Percentiles rank a stretch among this genome's conserved stretches.
phyloP scores from a whole-genome alignment of 2,888 invertebrate species.

The Pachydiplax longipennis region DNA sequence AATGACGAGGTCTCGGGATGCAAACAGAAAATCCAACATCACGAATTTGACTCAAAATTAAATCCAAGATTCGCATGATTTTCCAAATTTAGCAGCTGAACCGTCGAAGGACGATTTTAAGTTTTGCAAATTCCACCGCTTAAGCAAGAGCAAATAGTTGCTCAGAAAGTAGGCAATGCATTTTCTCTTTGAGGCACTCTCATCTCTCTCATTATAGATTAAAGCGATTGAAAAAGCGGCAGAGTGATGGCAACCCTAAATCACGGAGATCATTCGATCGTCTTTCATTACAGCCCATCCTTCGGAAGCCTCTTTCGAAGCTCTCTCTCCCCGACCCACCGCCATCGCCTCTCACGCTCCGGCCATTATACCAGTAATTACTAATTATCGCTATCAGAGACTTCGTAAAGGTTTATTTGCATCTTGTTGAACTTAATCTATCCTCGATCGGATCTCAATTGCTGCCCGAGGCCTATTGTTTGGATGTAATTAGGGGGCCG shows the following conservation, averaged over 20 bases:
- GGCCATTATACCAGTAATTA: slow-evolving; percentile 31
- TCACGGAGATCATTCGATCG: too few relatives aligned
- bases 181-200: not conserved
- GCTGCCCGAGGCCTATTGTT: slow-evolving; percentile 34
- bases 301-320: too few relatives aligned
- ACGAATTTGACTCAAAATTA: too few relatives aligned
- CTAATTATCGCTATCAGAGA: slow-evolving; percentile 39
- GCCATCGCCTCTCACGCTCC: slow-evolving; percentile 47
- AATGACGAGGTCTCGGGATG: too few relatives aligned
- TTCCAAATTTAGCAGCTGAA: too few relatives aligned
- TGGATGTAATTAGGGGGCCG: slow-evolving; percentile 19
- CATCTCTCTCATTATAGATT: not conserved
- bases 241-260: too few relatives aligned
- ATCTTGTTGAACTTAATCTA: slow-evolving; percentile 34
- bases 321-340: slow-evolving; percentile 47
- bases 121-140: too few relatives aligned
- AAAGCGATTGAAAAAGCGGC: too few relatives aligned
- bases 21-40: too few relatives aligned
- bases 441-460: slow-evolving; percentile 15
- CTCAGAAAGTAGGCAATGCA: not conserved
- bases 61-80: too few relatives aligned
- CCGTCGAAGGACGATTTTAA: too few relatives aligned
- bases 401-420: slow-evolving; percentile 41
- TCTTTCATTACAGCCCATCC: slow-evolving; percentile 19
- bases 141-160: too few relatives aligned